These are phyloP conservation scores for Salvelinus fontinalis DNA, from an alignment of 2,113 vertebrate genomes.

Conservation along the genomic window DNA sequence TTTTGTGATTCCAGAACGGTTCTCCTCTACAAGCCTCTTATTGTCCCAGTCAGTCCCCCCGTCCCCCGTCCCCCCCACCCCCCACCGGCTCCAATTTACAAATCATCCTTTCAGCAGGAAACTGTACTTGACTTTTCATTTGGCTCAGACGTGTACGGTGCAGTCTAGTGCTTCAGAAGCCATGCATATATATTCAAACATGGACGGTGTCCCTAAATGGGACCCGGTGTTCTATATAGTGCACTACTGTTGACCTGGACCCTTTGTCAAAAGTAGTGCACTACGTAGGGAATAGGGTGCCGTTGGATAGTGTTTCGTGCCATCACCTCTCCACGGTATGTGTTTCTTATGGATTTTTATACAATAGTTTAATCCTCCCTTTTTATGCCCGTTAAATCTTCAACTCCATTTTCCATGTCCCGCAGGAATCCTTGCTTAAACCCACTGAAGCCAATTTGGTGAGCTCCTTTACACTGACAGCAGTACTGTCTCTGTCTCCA, in stretches of 20 bases:
- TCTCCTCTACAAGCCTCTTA: not conserved
- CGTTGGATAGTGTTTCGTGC: constrained; percentile 31
- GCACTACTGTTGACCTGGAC: too few species aligned
- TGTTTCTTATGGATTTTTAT: constrained; percentile 43
- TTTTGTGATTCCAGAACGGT: not conserved
- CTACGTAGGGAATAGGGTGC: not conserved
- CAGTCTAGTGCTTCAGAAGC: constrained; percentile 10
- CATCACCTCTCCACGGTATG: too few species aligned
- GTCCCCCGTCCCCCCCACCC: too few species aligned
- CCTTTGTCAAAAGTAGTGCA: too few species aligned
- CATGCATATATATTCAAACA: not conserved
- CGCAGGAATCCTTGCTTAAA: constrained; percentile 55
- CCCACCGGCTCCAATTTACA: constrained; percentile 4
- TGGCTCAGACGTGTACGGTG: not conserved
- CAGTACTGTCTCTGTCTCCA: constrained; percentile 51
- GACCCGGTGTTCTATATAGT: too few species aligned
- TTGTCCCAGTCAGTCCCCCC: too few species aligned
- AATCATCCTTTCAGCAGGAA: not conserved
- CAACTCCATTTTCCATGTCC: constrained; percentile 50
- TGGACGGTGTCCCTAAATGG: too few species aligned
- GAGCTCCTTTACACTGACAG: constrained; percentile 58
- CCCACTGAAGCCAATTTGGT: constrained; percentile 54
- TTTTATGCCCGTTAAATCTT: constrained; percentile 57
- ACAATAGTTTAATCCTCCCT: constrained; percentile 60
- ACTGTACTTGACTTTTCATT: too few species aligned